These are phyloP conservation scores for Melopsittacus undulatus DNA, from an alignment of 2,797 vertebrate genomes.

Conservation along the genomic window DNA sequence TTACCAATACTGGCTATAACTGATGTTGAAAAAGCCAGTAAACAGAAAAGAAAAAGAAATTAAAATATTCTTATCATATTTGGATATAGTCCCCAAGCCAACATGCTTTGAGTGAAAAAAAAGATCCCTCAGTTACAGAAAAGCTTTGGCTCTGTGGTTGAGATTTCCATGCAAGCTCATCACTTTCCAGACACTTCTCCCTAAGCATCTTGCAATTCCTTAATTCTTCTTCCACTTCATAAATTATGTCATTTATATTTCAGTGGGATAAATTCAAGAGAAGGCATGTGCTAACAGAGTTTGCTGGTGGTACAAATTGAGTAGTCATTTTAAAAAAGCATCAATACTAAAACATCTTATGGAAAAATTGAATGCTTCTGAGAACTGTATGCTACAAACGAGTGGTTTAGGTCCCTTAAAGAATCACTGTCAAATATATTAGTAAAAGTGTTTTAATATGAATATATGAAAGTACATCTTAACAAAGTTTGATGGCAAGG, in stretches of 20 bases:
- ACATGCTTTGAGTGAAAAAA: background rate
- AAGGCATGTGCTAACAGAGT: background rate
- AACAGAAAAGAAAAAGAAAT: background rate
- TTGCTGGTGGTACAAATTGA: background rate
- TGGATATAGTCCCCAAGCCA: background rate
- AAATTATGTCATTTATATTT: constrained; percentile 21
- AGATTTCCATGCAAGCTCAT: background rate
- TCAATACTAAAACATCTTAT: background rate
- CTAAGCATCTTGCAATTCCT: background rate
- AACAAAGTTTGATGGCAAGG: background rate
- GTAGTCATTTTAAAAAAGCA: background rate
- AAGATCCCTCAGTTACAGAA: background rate
- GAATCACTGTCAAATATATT: background rate
- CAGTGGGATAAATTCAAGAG: background rate
- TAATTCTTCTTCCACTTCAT: background rate
- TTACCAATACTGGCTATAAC: background rate
- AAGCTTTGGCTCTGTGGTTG: background rate
- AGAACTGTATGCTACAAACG: background rate
- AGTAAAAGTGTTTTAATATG: background rate
- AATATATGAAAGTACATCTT: background rate
- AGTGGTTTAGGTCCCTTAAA: background rate
- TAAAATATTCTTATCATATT: background rate
- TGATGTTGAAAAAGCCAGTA: background rate
- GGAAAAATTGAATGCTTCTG: background rate
- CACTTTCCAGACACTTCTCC: background rate